phyloP scores from a whole-genome alignment of 2,797 vertebrate species.

The Moxostoma hubbsi region DNA sequence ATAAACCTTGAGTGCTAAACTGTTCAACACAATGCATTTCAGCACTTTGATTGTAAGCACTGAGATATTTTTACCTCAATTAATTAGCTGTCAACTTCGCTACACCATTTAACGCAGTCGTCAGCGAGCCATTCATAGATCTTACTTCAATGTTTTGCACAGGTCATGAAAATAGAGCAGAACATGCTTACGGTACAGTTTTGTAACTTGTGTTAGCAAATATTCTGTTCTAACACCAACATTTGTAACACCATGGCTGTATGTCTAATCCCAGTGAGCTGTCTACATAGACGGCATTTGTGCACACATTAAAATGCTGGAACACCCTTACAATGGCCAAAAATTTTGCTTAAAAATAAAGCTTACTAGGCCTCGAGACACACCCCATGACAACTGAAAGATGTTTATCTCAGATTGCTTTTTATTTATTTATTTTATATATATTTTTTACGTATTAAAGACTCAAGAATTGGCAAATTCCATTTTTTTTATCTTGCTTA shows the following conservation, averaged over 20 bases:
- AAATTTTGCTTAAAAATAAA: no score
- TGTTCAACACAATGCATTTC: neutral
- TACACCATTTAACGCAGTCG: neutral
- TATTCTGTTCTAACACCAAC: neutral
- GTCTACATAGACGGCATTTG: neutral
- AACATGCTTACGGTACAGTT: neutral
- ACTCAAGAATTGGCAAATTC: neutral
- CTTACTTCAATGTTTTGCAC: conserved; percentile 15
- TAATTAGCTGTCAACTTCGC: conserved; percentile 24
- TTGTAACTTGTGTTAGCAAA: conserved; percentile 5
- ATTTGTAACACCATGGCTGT: neutral
- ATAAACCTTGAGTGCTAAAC: neutral
- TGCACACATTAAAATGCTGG: neutral
- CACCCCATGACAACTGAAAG: no score
- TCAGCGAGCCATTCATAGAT: conserved; percentile 31
- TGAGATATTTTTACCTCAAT: neutral
- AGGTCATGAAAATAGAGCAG: neutral
- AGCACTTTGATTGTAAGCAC: neutral
- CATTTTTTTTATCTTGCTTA: neutral
- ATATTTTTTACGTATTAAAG: neutral
- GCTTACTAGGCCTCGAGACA: neutral
- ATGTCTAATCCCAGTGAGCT: neutral
- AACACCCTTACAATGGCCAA: neutral
- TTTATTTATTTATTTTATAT: neutral
- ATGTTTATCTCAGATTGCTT: no score